Base-by-base conservation (phyloP, 1,140 invertebrate genomes). In the Medauroidea extradentata region DNA sequence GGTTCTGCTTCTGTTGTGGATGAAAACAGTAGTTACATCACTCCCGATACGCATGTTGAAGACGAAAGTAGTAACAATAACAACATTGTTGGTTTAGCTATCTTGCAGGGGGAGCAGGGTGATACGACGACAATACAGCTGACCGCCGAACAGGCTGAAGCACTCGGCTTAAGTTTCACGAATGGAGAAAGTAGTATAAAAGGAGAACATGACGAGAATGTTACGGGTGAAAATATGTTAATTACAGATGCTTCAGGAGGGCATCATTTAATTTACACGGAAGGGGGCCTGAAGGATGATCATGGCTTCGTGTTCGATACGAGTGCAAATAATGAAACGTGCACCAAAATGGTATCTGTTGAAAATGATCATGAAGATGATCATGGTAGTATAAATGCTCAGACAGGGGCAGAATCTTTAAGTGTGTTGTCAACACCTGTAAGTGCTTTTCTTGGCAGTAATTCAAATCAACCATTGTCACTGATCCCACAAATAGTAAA, bases 81-180 rank as follows among this genome's bases (percentile, higher is more conserved):
- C 16, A 64, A 56, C 58, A 59, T 52, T 39, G 59, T 66, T 42
- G 44, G 44, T 5, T 46, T 19, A 23, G 63, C 64, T 24, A 68
- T 65, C 16, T 61, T 64, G 27, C 59, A 64, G 13, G 63, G 56
- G 59, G 66, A 48, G 51, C 63, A 64, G 64, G 64, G 54, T 38
- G 59, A 63, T 57, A 57, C 48, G 25, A 49, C 59, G 39, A 63
- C 64, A 23, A 55, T 54, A 57, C 57, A 58, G 13, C 41, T 57
- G 44, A 61, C 51, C 39, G 50, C 46, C 18, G 57, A 66, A 56
- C 61, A 68, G 53, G 58, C 62, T 24, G 54, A 66, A 51, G 59
- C 54, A 38, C 51, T 63, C 16, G 60, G 59, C 2, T 38, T 62
- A 39, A 57, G 62, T 25, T 52, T 62, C 18, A 53, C 29, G 23